Evolutionary conservation across 2,797 vertebrate species (phyloP), one percentile per base, ranked within the genome.

Genomic region (Xiphophorus birchmanni): DNA sequence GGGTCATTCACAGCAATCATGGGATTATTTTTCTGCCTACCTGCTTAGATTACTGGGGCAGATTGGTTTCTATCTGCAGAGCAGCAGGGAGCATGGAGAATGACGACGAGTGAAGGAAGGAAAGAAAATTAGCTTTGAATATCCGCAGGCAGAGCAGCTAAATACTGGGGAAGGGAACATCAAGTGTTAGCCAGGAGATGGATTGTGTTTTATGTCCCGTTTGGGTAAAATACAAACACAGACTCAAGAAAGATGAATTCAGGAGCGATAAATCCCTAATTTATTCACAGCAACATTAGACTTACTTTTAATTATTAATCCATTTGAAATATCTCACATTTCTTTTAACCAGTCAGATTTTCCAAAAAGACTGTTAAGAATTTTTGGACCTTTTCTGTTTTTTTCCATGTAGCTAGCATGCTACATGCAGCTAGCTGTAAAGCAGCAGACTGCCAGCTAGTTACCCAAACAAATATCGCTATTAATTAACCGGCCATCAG

Each of bases 61-160:
- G 85, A 87, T 65, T 80, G 78, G 54, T 71, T 90, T 88, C 71
- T 81, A 50, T 76, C 76, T 69, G 76, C 75, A 76, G 78, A 29
- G 72, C 82, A 45, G 18, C 37, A 54, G 29, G 42, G 47, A 83
- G 54, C 74, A 71, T 35, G 65, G 7, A 15, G 52, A n/a, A 45
- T 67, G 72, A 80, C 75, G 45, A 52, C 6, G 75, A 80, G 73
- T 67, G 73, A 67, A 74, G 29, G 74, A 26, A 54, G 44, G 76
- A 26, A 65, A 80, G 72, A 35, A 81, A 80, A 82, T 84, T 72
- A 81, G 26, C 84, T 89, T 77, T 9, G 37, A 78, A 87, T 86
- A 77, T 44, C 77, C 72, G 82, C 4, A 8, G 79, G 40, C 67
- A 63, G 75, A 47, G 71, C 83, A 72, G 82, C 35, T 32, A 21